Percentiles rank a stretch among this genome's conserved stretches.
Evolutionary conservation across 2,888 invertebrate species (phyloP).

Genomic region (Apamea sordens): DNA sequence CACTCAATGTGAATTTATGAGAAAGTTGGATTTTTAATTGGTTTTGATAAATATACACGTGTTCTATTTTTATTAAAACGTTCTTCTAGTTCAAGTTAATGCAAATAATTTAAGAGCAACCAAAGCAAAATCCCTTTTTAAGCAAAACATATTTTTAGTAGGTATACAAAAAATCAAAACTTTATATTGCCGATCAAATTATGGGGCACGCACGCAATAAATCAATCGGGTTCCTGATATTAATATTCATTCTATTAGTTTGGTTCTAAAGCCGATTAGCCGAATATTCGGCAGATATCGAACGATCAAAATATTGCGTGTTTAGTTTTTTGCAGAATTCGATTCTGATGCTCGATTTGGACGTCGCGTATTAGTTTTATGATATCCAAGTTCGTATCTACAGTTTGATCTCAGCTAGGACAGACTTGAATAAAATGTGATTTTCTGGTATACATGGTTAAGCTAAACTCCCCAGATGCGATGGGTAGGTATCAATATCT

Average conservation of each 20-base stretch:
- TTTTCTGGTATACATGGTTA: neutral
- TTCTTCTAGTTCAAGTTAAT: neutral
- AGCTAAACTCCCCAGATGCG: too few relatives aligned
- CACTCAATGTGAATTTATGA: neutral
- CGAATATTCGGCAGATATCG: constrained; percentile 52
- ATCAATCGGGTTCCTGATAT: constrained; percentile 50
- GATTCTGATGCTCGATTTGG: neutral
- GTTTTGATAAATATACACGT: neutral
- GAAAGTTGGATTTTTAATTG: neutral
- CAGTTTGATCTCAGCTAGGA: neutral
- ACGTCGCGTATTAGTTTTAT: constrained; percentile 2
- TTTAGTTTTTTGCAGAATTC: constrained; percentile 26
- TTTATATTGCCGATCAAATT: constrained; percentile 33
- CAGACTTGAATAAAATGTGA: neutral
- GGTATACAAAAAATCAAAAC: constrained; percentile 21
- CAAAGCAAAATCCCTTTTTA: neutral
- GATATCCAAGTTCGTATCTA: neutral
- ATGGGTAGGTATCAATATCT: too few relatives aligned
- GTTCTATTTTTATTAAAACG: neutral
- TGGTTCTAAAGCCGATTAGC: constrained; percentile 60
- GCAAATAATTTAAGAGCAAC: neutral
- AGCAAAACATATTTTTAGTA: neutral
- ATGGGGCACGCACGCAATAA: constrained; percentile 35
- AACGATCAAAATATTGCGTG: constrained; percentile 35
- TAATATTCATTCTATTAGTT: constrained; percentile 59